Percentiles rank a stretch among this genome's conserved stretches.
Conservation (phyloP, 2,797 vertebrate species). For the Amniataba percoides region DNA sequence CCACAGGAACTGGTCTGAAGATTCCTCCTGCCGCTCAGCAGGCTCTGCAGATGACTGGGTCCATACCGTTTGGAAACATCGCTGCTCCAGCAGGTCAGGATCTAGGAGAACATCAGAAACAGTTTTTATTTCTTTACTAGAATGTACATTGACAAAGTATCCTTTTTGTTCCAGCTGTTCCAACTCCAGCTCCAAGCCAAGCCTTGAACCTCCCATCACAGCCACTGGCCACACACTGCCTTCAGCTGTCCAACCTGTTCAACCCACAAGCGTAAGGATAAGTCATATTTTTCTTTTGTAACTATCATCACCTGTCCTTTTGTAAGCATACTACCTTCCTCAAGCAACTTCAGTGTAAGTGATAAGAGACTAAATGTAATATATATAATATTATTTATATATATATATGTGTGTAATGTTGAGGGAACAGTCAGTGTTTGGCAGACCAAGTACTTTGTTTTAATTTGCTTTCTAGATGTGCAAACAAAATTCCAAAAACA, state of each 20-base stretch:
- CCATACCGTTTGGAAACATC: conserved; percentile 94
- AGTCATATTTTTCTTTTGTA: no score
- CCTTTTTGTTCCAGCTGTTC: conserved; percentile 77
- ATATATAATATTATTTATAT: no score
- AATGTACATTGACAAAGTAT: not conserved
- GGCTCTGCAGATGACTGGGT: conserved; percentile 97
- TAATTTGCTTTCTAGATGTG: no score
- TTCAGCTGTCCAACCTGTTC: conserved; percentile 99
- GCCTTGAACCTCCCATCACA: conserved; percentile 90
- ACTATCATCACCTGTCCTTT: no score
- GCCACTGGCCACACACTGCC: conserved; percentile 97
- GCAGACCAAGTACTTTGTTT: no score
- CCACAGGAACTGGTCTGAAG: conserved; percentile 94
- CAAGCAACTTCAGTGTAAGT: not conserved
- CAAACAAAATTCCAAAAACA: no score
- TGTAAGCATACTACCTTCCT: not conserved
- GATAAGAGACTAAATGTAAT: not conserved
- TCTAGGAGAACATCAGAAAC: no score
- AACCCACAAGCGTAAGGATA: conserved; percentile 95
- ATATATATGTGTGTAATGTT: no score
- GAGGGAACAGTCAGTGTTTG: no score
- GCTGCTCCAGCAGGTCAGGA: conserved; percentile 82
- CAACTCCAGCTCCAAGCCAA: conserved; percentile 78
- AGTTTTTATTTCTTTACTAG: no score
- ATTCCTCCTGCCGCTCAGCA: conserved; percentile 98